phyloP scores from a whole-genome alignment of 1,140 invertebrate genomes.

The Drosophila saltans region DNA sequence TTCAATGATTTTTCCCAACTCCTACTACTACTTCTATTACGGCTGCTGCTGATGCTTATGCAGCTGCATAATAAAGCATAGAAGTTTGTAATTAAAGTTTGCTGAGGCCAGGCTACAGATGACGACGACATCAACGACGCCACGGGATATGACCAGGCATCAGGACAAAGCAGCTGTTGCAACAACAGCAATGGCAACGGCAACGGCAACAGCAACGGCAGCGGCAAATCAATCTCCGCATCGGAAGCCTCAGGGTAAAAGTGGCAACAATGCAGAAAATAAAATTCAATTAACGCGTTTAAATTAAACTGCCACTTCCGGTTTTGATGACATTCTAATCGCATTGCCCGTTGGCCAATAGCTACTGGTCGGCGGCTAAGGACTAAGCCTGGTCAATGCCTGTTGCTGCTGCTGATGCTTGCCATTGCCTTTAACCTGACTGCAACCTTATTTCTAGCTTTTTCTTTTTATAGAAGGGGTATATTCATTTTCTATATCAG shows the following conservation, averaged over 20 bases:
- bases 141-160: conserved; percentile 42
- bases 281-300: conserved; percentile 83
- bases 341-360: conserved; percentile 27
- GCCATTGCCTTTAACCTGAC: conserved; percentile 30
- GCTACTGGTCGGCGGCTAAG: conserved; percentile 1
- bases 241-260: conserved; percentile 27
- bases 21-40: conserved; percentile 5
- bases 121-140: conserved; percentile 27
- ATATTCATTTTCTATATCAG: not conserved
- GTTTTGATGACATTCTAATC: conserved; percentile 83
- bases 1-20: conserved; percentile 10
- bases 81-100: conserved; percentile 75
- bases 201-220: conserved; percentile 28
- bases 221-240: conserved; percentile 71
- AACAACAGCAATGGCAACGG: conserved; percentile 10
- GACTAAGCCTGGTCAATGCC: conserved; percentile 22
- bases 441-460: conserved; percentile 10
- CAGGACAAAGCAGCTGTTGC: conserved; percentile 35
- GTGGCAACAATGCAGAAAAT: conserved; percentile 66
- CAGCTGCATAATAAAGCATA: conserved; percentile 60
- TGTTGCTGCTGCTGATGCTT: conserved; percentile 29
- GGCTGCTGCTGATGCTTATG: not conserved
- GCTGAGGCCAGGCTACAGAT: conserved; percentile 46
- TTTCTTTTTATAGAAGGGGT: not conserved
- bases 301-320: conserved; percentile 83